These are phyloP conservation scores for Falco punctatus DNA, from an alignment of 2,113 vertebrate species.

Conservation along the genomic window DNA sequence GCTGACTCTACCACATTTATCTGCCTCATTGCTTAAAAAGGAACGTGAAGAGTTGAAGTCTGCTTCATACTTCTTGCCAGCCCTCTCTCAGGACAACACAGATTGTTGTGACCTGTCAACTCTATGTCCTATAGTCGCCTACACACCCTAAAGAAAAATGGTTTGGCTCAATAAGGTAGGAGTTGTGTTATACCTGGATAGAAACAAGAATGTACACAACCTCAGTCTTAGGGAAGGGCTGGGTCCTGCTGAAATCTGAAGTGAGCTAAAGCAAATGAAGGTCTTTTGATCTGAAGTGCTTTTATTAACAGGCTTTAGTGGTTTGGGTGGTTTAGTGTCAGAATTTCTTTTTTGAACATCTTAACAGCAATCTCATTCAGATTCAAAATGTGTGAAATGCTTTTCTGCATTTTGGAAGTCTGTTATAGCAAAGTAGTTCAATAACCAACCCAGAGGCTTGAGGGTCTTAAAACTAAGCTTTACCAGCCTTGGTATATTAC, in stretches of 20 bases:
- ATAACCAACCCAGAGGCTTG: not conserved
- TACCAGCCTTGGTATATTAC: not conserved
- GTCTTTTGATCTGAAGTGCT: not conserved
- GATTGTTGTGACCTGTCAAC: not conserved
- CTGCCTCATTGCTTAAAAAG: not conserved
- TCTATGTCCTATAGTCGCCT: not conserved
- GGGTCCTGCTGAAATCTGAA: not conserved
- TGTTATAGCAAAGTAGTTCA: not conserved
- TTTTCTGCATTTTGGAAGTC: not conserved
- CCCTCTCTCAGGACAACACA: not conserved
- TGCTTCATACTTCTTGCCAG: not conserved
- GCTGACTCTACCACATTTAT: not conserved
- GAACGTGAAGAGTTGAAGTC: not conserved
- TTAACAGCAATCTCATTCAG: not conserved
- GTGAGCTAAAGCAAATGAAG: not conserved
- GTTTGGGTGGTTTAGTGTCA: not conserved
- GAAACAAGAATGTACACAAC: accelerated
- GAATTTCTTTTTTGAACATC: not conserved
- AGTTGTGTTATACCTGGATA: not conserved
- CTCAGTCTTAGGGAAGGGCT: not conserved
- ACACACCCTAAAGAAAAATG: not conserved
- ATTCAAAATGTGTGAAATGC: not conserved
- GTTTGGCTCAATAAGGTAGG: not conserved
- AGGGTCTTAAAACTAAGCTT: not conserved
- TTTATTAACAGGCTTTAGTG: not conserved